Percentiles rank a stretch among this genome's conserved stretches.
These are phyloP conservation scores for Iguana delicatissima DNA, from an alignment of 2,797 vertebrate genomes.

Conservation along the genomic window DNA sequence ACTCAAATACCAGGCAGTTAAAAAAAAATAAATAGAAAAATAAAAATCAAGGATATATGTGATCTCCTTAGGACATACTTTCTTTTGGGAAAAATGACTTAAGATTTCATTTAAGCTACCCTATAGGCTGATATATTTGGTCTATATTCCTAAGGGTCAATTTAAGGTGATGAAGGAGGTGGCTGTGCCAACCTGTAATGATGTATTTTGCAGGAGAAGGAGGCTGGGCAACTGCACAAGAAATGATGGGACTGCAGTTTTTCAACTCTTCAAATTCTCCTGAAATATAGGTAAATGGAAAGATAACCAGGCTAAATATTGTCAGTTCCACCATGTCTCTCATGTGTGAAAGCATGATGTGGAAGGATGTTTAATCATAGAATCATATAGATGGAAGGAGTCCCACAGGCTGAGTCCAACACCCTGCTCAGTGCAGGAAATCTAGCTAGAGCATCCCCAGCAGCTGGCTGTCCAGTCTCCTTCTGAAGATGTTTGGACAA, in stretches of 20 bases:
- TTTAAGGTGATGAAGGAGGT: not conserved
- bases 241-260: not conserved
- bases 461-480: too few relatives aligned
- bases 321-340: not conserved
- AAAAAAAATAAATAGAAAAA: not conserved
- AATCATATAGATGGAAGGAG: too few relatives aligned
- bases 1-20: not conserved
- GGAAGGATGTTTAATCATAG: too few relatives aligned
- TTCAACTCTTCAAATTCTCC: not conserved
- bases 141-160: not conserved
- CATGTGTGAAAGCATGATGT: not conserved
- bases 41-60: not conserved
- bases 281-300: not conserved
- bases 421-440: too few relatives aligned
- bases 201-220: too few relatives aligned
- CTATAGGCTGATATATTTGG: not conserved
- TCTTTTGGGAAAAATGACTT: not conserved
- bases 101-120: not conserved
- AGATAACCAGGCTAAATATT: not conserved
- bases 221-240: not conserved
- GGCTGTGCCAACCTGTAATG: not conserved
- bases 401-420: too few relatives aligned
- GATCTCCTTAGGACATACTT: not conserved
- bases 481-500: too few relatives aligned
- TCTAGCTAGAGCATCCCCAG: too few relatives aligned